Base-by-base conservation (phyloP, 2,888 invertebrate species). In the Cheilosia scutellata region DNA sequence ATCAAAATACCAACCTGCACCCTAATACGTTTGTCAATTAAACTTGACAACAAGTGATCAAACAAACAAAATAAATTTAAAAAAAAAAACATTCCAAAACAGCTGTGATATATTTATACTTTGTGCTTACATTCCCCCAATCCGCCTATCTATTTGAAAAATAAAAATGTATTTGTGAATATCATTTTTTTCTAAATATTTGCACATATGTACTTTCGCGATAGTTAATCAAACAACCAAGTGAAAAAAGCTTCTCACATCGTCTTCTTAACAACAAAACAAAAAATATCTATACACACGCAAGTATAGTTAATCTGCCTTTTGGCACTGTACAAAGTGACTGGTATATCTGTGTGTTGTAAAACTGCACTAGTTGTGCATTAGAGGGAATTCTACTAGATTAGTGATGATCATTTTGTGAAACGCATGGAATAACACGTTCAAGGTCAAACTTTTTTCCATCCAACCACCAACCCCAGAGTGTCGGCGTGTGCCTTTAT, bases 361-460 rank as follows among this genome's bases (percentile, higher is more conserved):
- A 74, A 62, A 82, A 82, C 42, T 86, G 80, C 86, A 86, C 80
- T 58, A 53, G 74, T 31, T 29, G 53, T 53, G 47, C 47, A 33
- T 16, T 75, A 55, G 70, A 44, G 53, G 37, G 25, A 44, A 57
- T 68, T 72, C 47, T 60, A 58, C 37, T 40, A 13, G 77, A 78
- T 57, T 65, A 72, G 72, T 82, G 82, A 77, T 86, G 86, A 86
- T 83, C 82, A 42, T 60, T 83, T 87, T 86, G 88, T 88, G 89
- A 89, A 90, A 90, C 90, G 89, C 90, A 90, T 89, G 90, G 90
- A 89, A 88, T 89, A 89, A 88, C 88, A 89, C 87, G 87, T 90
- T 90, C 92, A 92, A 92, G 92, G 92, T 92, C 92, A 91, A 90
- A 90, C 90, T 90, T 90, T 90, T 88, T 87, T 88, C 72, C 74